Evolutionary conservation across 30 jellyfish, hydroid and myxozoan species (phyloP).

Genomic region (Cassiopea xamachana): DNA sequence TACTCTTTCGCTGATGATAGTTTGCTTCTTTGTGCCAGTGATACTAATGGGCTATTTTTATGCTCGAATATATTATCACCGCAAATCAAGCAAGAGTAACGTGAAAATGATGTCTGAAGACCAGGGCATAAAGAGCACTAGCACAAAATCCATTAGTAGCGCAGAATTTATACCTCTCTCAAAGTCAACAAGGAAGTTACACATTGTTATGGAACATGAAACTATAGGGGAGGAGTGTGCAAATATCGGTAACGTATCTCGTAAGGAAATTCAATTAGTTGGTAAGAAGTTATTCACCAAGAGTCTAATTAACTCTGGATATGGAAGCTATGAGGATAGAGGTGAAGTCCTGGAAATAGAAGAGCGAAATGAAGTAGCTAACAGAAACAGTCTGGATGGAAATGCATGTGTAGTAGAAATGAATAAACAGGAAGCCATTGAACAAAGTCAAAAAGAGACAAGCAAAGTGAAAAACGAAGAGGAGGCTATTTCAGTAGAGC

Average conservation of each 20-base stretch:
- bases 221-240: neutral
- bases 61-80: conserved; percentile 1
- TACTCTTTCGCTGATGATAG: conserved; percentile 35
- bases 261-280: neutral
- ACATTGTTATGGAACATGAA: neutral
- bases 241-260: neutral
- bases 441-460: neutral
- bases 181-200: neutral
- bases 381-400: neutral
- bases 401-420: neutral
- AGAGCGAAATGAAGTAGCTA: neutral
- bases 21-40: conserved; percentile 43
- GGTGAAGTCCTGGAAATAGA: neutral
- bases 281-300: neutral
- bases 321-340: neutral
- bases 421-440: neutral
- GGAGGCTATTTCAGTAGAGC: neutral
- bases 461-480: neutral
- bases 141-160: neutral
- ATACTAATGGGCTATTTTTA: conserved; percentile 21
- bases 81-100: conserved; percentile 5
- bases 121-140: neutral
- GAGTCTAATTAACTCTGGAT: neutral
- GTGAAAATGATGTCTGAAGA: neutral
- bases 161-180: neutral